Percentiles rank a stretch among this genome's conserved stretches.
These are phyloP conservation scores for Pterocles gutturalis DNA, from an alignment of 2,113 vertebrate genomes.

Conservation along the genomic window DNA sequence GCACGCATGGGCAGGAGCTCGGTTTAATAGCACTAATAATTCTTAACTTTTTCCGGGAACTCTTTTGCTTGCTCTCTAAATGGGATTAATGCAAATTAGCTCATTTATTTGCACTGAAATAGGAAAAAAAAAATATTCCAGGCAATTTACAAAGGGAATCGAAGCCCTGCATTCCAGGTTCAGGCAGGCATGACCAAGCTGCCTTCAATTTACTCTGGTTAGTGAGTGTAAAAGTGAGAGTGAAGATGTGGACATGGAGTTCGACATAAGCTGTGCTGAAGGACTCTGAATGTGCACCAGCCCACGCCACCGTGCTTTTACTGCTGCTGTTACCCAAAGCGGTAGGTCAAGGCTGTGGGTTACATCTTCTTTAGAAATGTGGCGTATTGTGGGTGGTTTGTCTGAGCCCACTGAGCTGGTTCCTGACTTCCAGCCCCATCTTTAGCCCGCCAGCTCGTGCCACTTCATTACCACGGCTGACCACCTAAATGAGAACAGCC, in stretches of 20 bases:
- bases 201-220: conserved; percentile 57
- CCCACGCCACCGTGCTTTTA: neutral
- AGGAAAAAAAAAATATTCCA: neutral
- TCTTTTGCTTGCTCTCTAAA: conserved; percentile 36
- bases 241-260: conserved; percentile 59
- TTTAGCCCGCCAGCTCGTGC: neutral
- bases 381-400: neutral
- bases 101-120: conserved; percentile 60
- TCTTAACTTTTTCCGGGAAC: conserved; percentile 35
- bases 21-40: conserved; percentile 38
- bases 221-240: conserved; percentile 13
- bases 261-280: neutral
- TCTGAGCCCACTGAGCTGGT: neutral
- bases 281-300: neutral
- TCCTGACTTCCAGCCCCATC: neutral
- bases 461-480: conserved; percentile 43
- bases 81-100: conserved; percentile 63
- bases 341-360: neutral
- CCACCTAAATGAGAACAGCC: conserved; percentile 35
- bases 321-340: neutral
- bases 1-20: neutral
- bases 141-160: conserved; percentile 30
- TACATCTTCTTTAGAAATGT: neutral
- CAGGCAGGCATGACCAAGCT: conserved; percentile 67
- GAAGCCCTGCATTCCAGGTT: conserved; percentile 59